Evolutionary conservation across 2,797 vertebrate species (phyloP).

Genomic region (Pipistrellus kuhlii): DNA sequence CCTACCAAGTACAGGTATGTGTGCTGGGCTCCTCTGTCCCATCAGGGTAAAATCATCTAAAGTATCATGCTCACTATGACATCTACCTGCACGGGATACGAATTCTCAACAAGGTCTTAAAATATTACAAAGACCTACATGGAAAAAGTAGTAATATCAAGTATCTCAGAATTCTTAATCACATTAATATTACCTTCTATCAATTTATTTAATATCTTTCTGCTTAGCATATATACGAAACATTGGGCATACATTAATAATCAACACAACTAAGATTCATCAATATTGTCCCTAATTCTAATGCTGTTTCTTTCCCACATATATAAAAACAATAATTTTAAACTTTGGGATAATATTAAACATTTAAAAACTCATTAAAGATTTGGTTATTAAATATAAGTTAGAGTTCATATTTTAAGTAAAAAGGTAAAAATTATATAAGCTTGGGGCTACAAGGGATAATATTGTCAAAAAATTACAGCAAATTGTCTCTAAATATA

Average conservation of each 20-base stretch:
- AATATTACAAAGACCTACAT: constrained; percentile 5
- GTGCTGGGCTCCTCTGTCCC: background rate
- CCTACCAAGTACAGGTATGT: background rate
- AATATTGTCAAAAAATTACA: background rate
- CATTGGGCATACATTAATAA: constrained; percentile 30
- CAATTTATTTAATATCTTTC: constrained; percentile 8
- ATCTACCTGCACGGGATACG: background rate
- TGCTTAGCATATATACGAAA: constrained; percentile 11
- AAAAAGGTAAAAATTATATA: constrained; percentile 32
- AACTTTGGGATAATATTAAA: constrained; percentile 21
- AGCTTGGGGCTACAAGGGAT: background rate
- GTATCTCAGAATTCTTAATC: constrained; percentile 3
- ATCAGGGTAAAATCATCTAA: background rate
- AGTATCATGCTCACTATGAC: background rate
- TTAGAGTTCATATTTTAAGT: constrained; percentile 50
- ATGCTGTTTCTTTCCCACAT: background rate
- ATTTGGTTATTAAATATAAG: constrained; percentile 44
- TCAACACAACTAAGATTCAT: constrained; percentile 31
- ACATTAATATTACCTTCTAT: constrained; percentile 22
- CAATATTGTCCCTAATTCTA: constrained; percentile 46
- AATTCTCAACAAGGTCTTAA: constrained; percentile 7
- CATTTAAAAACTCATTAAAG: constrained; percentile 37
- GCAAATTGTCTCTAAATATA: background rate
- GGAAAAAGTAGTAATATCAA: constrained; percentile 27
- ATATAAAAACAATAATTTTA: constrained; percentile 49